Percentiles rank a stretch among this genome's conserved stretches.
Evolutionary conservation across 2,888 invertebrate genomes (phyloP).

Genomic region (Cyclophora albipunctata): DNA sequence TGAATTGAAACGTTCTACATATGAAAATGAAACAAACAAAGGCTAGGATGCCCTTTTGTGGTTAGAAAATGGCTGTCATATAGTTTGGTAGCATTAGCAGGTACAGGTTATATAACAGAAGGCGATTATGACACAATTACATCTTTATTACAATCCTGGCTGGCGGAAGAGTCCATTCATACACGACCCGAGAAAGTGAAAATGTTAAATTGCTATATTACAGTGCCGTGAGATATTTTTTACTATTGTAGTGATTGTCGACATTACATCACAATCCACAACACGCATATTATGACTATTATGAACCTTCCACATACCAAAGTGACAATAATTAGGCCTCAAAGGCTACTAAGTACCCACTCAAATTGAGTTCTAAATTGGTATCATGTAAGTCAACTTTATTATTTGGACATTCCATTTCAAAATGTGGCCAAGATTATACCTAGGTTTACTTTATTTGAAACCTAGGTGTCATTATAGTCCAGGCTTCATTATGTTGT

Average conservation of each 20-base stretch:
- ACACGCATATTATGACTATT: slow-evolving; percentile 11
- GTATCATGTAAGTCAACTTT: too few relatives aligned
- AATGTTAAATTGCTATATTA: slow-evolving; percentile 50
- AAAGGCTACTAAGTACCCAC: too few relatives aligned
- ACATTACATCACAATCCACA: slow-evolving; percentile 32
- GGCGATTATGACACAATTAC: slow-evolving; percentile 19
- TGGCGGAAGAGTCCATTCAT: slow-evolving; percentile 40
- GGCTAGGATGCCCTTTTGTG: slow-evolving; percentile 9
- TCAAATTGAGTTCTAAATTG: too few relatives aligned
- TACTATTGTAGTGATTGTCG: slow-evolving; percentile 39
- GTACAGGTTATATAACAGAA: slow-evolving; percentile 8
- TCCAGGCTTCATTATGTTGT: too few relatives aligned
- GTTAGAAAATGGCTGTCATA: background rate
- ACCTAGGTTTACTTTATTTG: too few relatives aligned
- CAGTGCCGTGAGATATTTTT: slow-evolving; percentile 55
- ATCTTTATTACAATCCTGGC: slow-evolving; percentile 24
- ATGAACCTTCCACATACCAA: too few relatives aligned
- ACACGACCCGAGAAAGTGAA: slow-evolving; percentile 50
- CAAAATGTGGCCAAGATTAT: too few relatives aligned
- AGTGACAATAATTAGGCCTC: too few relatives aligned
- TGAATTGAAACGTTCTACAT: slow-evolving; percentile 5
- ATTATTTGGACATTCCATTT: too few relatives aligned
- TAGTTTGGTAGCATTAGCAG: too few relatives aligned
- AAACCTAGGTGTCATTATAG: too few relatives aligned
- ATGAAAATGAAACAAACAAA: slow-evolving; percentile 12